phyloP scores from a whole-genome alignment of 2,888 invertebrate species.

The Allophyes oxyacanthae region DNA sequence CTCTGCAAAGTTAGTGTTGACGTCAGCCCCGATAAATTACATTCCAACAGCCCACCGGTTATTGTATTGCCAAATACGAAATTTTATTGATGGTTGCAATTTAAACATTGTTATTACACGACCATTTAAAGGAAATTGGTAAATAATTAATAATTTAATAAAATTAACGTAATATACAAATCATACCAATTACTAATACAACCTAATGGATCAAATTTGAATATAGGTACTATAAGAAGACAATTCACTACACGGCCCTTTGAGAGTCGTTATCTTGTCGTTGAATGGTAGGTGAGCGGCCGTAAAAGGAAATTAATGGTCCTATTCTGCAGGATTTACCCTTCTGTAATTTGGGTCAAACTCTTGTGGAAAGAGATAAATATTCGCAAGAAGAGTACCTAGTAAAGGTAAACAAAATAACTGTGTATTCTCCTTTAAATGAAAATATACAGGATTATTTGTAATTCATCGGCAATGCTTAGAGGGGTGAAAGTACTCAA shows the following conservation, averaged over 20 bases:
- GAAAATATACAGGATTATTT: background rate
- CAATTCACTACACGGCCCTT: slow-evolving; percentile 49
- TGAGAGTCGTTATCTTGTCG: slow-evolving; percentile 69
- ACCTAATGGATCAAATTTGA: slow-evolving; percentile 52
- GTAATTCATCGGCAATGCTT: no score
- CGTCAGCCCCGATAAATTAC: slow-evolving; percentile 57
- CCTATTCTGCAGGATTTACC: slow-evolving; percentile 62
- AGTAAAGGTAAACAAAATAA: slow-evolving; percentile 48
- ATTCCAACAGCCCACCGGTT: slow-evolving; percentile 36
- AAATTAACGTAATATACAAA: slow-evolving; percentile 46
- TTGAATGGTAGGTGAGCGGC: slow-evolving; percentile 70
- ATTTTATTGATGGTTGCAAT: slow-evolving; percentile 26
- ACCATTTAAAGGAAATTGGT: slow-evolving; percentile 23
- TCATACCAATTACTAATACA: no score
- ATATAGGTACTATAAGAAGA: slow-evolving; percentile 57
- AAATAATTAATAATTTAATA: slow-evolving; percentile 28
- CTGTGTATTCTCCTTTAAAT: slow-evolving; percentile 5
- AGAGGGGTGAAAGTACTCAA: no score
- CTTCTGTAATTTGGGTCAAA: slow-evolving; percentile 71
- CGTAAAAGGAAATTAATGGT: slow-evolving; percentile 70
- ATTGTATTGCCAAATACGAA: slow-evolving; percentile 34
- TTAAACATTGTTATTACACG: slow-evolving; percentile 27
- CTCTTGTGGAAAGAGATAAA: slow-evolving; percentile 60
- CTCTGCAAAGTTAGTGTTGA: slow-evolving; percentile 59
- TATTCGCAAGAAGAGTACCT: slow-evolving; percentile 53